Conservation (phyloP, 2,113 vertebrate genomes). For the Marmota flaviventris region DNA sequence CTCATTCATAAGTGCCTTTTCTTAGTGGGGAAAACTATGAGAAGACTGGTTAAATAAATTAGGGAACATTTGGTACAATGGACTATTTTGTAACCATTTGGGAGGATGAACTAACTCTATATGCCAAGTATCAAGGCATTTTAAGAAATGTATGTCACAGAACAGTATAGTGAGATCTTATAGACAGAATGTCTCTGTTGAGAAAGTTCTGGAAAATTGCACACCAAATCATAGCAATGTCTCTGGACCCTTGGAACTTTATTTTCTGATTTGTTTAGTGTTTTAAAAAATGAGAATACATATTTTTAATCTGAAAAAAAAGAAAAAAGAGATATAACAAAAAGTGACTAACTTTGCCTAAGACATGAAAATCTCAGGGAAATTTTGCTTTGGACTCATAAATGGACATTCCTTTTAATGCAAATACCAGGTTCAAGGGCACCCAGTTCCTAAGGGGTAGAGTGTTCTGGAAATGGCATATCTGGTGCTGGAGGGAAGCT, state of each 20-base stretch:
- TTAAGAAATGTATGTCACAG: constrained; percentile 6
- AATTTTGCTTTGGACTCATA: not conserved
- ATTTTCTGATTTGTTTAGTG: not conserved
- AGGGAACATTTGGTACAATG: not conserved
- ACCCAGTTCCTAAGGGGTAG: not conserved
- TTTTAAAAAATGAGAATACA: not conserved
- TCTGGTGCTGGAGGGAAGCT: not conserved
- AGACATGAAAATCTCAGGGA: not conserved
- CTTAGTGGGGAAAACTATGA: not conserved
- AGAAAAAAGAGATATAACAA: not conserved
- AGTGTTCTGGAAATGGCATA: not conserved
- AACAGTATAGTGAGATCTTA: not conserved
- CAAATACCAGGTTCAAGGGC: not conserved
- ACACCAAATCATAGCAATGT: not conserved
- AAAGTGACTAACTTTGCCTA: not conserved
- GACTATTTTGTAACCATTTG: not conserved
- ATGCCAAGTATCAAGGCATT: not conserved
- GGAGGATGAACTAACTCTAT: not conserved
- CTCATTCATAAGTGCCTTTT: not conserved
- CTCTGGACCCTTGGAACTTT: not conserved
- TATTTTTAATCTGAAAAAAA: not conserved
- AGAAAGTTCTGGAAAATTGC: constrained; percentile 9
- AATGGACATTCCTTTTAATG: not conserved
- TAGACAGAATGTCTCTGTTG: not conserved
- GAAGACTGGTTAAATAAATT: constrained; percentile 4